Conservation (phyloP, 2,888 invertebrate species). For the Philhelius pedissequus region DNA sequence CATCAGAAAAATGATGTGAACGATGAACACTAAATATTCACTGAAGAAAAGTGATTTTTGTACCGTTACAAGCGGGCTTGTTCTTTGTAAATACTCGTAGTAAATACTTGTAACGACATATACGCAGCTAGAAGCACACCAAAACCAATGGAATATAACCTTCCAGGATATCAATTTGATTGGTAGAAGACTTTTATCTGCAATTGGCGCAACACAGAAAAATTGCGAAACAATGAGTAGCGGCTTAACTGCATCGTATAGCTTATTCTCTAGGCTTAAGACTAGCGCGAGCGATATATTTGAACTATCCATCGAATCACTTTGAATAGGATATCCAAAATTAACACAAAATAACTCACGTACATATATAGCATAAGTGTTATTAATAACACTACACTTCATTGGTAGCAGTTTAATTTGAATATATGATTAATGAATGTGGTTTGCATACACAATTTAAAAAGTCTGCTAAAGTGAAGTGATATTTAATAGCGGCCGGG, state of each 20-base stretch:
- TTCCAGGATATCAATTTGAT: not conserved
- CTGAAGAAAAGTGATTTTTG: constrained; percentile 70
- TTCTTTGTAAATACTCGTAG: constrained; percentile 50
- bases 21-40: constrained; percentile 69
- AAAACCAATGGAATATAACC: constrained; percentile 58
- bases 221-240: constrained; percentile 68
- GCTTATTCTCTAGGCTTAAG: constrained; percentile 45
- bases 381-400: no score
- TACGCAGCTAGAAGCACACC: constrained; percentile 52
- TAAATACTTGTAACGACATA: constrained; percentile 18
- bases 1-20: constrained; percentile 65
- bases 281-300: constrained; percentile 5
- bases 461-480: not conserved
- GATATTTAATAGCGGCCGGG: constrained; percentile 7
- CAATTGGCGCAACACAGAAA: constrained; percentile 68
- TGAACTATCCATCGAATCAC: constrained; percentile 14
- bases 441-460: not conserved
- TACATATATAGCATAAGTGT: not conserved
- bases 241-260: constrained; percentile 53
- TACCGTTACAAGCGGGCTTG: constrained; percentile 60
- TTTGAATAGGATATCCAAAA: not conserved
- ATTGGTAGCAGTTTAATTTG: not conserved
- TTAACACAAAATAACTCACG: not conserved
- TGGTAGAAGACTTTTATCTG: constrained; percentile 41
- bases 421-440: constrained; percentile 41